A percentile compares a stretch with the other conserved stretches of the same genome.
Evolutionary conservation across 2,888 invertebrate genomes (phyloP).

Genomic region (Taphrorychus bicolor): DNA sequence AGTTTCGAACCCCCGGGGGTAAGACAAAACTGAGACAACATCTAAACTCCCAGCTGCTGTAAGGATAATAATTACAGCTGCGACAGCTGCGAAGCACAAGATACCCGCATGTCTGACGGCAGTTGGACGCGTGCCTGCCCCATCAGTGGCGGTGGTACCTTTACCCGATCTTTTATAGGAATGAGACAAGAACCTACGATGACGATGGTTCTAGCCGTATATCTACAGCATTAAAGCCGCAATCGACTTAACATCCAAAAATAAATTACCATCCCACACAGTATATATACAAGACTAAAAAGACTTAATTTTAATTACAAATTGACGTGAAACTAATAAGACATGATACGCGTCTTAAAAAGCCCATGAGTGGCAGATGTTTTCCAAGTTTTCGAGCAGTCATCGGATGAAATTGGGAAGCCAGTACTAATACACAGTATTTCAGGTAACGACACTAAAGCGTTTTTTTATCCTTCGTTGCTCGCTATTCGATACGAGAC

Average conservation of each 20-base stretch:
- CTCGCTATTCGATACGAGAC: no score
- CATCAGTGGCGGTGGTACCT: conserved; percentile 5
- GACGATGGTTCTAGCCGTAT: no score
- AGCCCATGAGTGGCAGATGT: conserved; percentile 13
- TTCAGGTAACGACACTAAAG: neutral
- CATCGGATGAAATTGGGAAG: neutral
- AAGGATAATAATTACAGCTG: conserved; percentile 31
- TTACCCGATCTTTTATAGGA: no score
- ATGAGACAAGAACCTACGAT: no score
- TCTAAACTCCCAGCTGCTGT: neutral
- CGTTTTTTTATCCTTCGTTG: neutral
- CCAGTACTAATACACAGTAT: no score
- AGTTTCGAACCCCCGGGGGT: neutral
- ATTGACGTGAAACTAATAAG: conserved; percentile 9
- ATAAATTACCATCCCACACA: neutral
- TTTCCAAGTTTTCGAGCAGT: conserved; percentile 3
- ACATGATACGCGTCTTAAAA: neutral
- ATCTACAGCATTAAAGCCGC: no score
- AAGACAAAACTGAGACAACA: neutral
- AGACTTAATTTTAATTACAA: neutral
- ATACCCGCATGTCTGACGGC: conserved; percentile 24
- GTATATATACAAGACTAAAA: neutral
- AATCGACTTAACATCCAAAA: no score
- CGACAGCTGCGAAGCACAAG: conserved; percentile 37
- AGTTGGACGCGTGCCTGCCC: conserved; percentile 40